These are phyloP conservation scores for Anthoptus insignis DNA, from an alignment of 2,888 invertebrate species.

Conservation along the genomic window DNA sequence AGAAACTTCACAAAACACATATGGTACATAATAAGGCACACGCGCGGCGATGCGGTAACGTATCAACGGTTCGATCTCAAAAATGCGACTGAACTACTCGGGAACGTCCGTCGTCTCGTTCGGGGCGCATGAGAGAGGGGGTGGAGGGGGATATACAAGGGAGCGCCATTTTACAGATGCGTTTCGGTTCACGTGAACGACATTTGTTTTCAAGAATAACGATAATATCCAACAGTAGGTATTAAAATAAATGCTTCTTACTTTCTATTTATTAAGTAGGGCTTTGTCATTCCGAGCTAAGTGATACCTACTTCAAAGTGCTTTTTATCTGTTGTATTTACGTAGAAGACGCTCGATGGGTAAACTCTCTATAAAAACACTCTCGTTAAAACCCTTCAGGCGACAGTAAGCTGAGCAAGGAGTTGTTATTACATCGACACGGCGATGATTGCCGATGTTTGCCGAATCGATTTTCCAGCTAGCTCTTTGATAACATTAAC, in stretches of 20 bases:
- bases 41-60: no score
- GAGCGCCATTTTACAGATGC: no score
- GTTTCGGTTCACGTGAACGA: no score
- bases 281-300: background rate
- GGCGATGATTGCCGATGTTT: background rate
- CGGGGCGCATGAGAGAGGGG: no score
- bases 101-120: no score
- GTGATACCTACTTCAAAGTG: background rate
- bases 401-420: conserved; percentile 3
- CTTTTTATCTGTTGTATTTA: background rate
- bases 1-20: no score
- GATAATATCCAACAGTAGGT: no score
- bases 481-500: background rate
- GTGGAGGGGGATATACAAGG: background rate
- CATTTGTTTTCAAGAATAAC: no score
- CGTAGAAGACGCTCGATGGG: background rate
- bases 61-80: no score
- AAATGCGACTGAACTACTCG: no score
- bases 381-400: background rate
- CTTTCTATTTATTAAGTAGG: background rate
- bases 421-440: conserved; percentile 8
- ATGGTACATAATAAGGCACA: no score
- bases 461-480: conserved; percentile 4
- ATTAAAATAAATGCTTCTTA: no score
- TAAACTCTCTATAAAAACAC: background rate